These are phyloP conservation scores for Zophobas morio DNA, from an alignment of 1,140 invertebrate species.

Conservation along the genomic window DNA sequence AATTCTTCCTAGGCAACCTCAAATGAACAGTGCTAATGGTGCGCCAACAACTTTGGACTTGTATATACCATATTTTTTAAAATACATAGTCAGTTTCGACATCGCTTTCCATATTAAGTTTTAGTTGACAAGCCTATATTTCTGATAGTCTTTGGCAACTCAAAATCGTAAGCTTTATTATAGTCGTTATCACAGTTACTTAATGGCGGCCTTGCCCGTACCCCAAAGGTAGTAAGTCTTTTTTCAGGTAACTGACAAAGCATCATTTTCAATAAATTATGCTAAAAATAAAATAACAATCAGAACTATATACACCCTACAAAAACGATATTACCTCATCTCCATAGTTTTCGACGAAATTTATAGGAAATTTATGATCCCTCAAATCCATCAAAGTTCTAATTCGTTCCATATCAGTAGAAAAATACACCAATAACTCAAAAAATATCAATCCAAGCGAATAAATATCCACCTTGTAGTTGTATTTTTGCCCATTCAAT, in stretches of 20 bases:
- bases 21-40: no score
- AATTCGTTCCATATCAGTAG: constrained; percentile 91
- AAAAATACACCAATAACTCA: constrained; percentile 91
- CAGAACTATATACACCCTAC: constrained; percentile 1
- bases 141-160: constrained; percentile 24
- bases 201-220: constrained; percentile 72
- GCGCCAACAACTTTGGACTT: no score
- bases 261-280: constrained; percentile 82
- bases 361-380: constrained; percentile 78
- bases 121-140: not conserved
- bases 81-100: no score
- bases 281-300: constrained; percentile 71
- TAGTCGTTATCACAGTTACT: constrained; percentile 40
- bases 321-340: constrained; percentile 75
- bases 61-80: no score
- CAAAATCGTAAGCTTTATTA: constrained; percentile 31
- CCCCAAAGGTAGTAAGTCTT: constrained; percentile 83
- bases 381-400: constrained; percentile 75
- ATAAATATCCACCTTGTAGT: constrained; percentile 97
- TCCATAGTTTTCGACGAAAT: constrained; percentile 77
- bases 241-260: constrained; percentile 79
- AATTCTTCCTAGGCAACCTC: no score
- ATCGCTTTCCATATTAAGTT: no score
- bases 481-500: constrained; percentile 82
- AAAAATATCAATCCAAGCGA: constrained; percentile 95